Conservation (phyloP, 1,140 invertebrate species). For the Drosophila nannoptera region DNA sequence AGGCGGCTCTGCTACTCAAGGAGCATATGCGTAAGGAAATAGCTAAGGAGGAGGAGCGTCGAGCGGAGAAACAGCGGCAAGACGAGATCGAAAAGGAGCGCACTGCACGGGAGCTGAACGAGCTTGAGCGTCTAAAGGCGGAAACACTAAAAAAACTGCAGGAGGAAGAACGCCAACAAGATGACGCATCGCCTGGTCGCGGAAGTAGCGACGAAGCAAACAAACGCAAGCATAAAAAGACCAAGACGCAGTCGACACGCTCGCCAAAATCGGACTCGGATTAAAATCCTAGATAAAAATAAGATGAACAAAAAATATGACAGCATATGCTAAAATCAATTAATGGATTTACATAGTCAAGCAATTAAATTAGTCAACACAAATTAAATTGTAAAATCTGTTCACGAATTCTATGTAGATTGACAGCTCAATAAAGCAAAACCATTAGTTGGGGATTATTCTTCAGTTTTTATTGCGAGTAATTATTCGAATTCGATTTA, state of each 20-base stretch:
- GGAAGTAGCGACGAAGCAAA: conserved; percentile 63
- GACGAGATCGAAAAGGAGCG: conserved; percentile 76
- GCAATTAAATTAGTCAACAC: conserved; percentile 29
- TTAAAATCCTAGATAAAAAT: conserved; percentile 27
- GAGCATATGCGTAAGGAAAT: conserved; percentile 82
- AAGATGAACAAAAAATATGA: conserved; percentile 3
- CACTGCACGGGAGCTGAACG: conserved; percentile 68
- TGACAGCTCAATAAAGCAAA: conserved; percentile 53
- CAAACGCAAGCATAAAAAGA: conserved; percentile 80
- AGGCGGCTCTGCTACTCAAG: conserved; percentile 80
- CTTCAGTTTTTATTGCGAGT: too few relatives aligned
- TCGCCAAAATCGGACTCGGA: conserved; percentile 51
- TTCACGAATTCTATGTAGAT: conserved; percentile 24
- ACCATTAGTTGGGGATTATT: conserved; percentile 22
- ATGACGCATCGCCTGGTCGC: conserved; percentile 25
- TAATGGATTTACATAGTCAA: conserved; percentile 26
- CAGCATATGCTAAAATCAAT: conserved; percentile 15
- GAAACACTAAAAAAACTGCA: conserved; percentile 73
- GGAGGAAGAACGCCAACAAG: conserved; percentile 60
- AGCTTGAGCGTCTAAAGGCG: conserved; percentile 71
- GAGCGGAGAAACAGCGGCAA: conserved; percentile 73
- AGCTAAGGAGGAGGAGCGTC: conserved; percentile 78
- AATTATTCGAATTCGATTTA: too few relatives aligned
- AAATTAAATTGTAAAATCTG: conserved; percentile 58
- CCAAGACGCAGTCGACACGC: conserved; percentile 72